Percentiles rank a stretch among this genome's conserved stretches.
These are phyloP conservation scores for Zaprionus gabonicus DNA, from an alignment of 1,140 invertebrate species.

Conservation along the genomic window DNA sequence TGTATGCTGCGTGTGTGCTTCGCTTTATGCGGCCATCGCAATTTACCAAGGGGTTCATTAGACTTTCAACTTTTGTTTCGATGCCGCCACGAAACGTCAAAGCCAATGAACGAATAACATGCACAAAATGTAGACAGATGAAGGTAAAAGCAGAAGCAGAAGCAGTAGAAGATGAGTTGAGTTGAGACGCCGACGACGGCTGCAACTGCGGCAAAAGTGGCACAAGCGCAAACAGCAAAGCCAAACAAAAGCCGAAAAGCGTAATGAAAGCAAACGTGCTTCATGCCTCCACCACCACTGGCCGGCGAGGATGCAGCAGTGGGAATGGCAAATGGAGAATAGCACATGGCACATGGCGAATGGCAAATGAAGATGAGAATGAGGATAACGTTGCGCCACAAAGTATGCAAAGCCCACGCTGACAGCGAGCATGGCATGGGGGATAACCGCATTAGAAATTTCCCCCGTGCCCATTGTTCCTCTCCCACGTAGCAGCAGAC, in stretches of 20 bases:
- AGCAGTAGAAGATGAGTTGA: slow-evolving; percentile 16
- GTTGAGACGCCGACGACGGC: neutral
- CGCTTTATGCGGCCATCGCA: slow-evolving; percentile 56
- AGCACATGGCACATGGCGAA: no score
- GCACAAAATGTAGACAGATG: slow-evolving; percentile 34
- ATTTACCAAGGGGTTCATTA: slow-evolving; percentile 72
- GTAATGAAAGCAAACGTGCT: slow-evolving; percentile 63
- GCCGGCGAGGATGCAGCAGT: neutral
- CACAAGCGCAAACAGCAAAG: slow-evolving; percentile 45
- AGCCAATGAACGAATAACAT: slow-evolving; percentile 74
- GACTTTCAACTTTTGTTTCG: slow-evolving; percentile 60
- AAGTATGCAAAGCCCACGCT: slow-evolving; percentile 48
- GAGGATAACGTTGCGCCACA: slow-evolving; percentile 27
- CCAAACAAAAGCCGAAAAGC: slow-evolving; percentile 50
- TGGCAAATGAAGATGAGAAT: slow-evolving; percentile 17
- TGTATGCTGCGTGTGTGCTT: slow-evolving; percentile 23
- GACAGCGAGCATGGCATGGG: slow-evolving; percentile 6
- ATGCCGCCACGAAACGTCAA: slow-evolving; percentile 55
- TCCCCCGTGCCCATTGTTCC: neutral
- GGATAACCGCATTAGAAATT: slow-evolving; percentile 24
- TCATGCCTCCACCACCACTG: slow-evolving; percentile 25
- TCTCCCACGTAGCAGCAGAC: neutral
- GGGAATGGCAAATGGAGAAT: slow-evolving; percentile 21
- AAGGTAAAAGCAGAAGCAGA: slow-evolving; percentile 21
- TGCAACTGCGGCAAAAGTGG: slow-evolving; percentile 57